Percentiles rank a stretch among this genome's conserved stretches.
These are phyloP conservation scores for Cotesia chilonis DNA, from an alignment of 1,140 invertebrate genomes.

Conservation along the genomic window DNA sequence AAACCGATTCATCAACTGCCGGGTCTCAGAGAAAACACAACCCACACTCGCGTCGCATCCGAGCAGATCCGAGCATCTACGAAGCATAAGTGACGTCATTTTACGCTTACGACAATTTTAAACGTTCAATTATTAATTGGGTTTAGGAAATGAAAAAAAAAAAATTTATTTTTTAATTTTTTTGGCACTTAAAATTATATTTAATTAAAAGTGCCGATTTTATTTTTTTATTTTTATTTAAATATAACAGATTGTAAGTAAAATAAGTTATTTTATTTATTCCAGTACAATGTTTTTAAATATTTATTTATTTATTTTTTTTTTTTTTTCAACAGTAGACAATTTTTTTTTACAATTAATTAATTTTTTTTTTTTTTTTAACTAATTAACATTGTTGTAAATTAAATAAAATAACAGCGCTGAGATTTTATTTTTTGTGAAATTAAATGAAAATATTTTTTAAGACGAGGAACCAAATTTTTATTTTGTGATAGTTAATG, in stretches of 20 bases:
- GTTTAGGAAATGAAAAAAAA: no score
- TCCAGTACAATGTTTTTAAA: conserved; percentile 45
- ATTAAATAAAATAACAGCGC: conserved; percentile 43
- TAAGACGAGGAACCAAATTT: background rate
- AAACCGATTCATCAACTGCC: conserved; percentile 55
- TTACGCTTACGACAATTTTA: background rate
- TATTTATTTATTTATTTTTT: conserved; percentile 9
- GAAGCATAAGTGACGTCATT: conserved; percentile 36
- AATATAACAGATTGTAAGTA: conserved; percentile 70
- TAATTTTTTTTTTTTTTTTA: conserved; percentile 18
- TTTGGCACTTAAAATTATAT: background rate
- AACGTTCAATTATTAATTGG: no score
- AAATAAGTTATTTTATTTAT: conserved; percentile 52
- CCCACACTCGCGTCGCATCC: conserved; percentile 20
- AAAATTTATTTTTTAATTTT: no score
- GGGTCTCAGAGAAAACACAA: conserved; percentile 44
- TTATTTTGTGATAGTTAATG: no score
- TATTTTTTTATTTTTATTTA: conserved; percentile 69
- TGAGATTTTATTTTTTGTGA: conserved; percentile 4
- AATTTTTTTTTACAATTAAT: background rate
- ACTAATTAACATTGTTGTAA: conserved; percentile 42
- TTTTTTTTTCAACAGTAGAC: no score
- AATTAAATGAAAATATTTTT: conserved; percentile 4
- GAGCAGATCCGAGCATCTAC: conserved; percentile 43
- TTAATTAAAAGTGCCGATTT: no score